Percentiles rank a stretch among this genome's conserved stretches.
These are phyloP conservation scores for Python bivittatus DNA, from an alignment of 2,113 vertebrate species.

Conservation along the genomic window DNA sequence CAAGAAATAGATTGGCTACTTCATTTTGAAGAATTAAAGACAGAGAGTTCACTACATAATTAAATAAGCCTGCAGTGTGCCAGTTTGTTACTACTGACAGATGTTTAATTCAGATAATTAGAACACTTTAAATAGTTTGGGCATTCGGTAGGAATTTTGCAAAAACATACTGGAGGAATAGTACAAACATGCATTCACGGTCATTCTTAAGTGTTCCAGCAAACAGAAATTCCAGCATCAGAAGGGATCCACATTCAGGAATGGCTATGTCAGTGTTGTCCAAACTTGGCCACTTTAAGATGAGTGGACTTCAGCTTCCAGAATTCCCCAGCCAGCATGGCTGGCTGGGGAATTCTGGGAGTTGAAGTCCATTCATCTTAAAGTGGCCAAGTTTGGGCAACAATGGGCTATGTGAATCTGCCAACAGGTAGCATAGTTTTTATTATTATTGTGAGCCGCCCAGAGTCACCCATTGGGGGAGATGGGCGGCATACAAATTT, in stretches of 20 bases:
- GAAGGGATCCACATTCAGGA: background rate
- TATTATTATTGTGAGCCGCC: no score
- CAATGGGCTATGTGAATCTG: background rate
- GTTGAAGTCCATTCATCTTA: no score
- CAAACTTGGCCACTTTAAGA: no score
- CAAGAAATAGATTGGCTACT: background rate
- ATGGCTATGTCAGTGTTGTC: no score
- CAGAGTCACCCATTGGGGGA: no score
- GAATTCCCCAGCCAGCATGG: no score
- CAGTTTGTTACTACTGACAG: background rate
- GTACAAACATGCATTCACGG: background rate
- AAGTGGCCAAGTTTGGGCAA: no score
- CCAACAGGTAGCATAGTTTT: background rate
- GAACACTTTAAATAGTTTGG: background rate
- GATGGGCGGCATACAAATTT: no score
- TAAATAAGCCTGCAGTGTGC: background rate
- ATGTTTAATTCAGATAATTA: background rate
- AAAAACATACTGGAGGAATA: background rate
- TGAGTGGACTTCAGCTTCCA: no score
- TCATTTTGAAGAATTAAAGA: background rate
- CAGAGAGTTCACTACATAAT: background rate
- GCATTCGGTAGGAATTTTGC: background rate
- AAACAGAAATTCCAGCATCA: background rate
- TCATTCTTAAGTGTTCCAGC: background rate
- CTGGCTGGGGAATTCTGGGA: no score